phyloP scores from a whole-genome alignment of 2,888 invertebrate genomes.

The Colostygia pectinataria region DNA sequence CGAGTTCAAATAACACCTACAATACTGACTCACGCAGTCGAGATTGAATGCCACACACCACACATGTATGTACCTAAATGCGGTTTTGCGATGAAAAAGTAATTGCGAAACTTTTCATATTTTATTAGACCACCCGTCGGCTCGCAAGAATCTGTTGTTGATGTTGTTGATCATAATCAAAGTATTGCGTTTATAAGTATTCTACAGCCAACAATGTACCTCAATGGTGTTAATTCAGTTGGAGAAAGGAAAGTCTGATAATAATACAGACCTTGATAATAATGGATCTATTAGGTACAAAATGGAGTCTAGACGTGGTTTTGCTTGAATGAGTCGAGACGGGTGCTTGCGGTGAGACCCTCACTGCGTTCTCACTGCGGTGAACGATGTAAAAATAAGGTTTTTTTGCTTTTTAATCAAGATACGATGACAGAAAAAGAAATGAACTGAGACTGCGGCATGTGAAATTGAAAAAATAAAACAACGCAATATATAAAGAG shows the following conservation, averaged over 20 bases:
- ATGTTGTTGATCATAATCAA: constrained; percentile 44
- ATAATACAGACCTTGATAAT: constrained; percentile 53
- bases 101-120: constrained; percentile 20
- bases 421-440: constrained; percentile 45
- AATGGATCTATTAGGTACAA: constrained; percentile 59
- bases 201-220: constrained; percentile 45
- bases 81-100: constrained; percentile 18
- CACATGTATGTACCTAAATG: no score
- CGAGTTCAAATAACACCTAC: constrained; percentile 36
- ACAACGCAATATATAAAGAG: constrained; percentile 19
- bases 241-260: constrained; percentile 54
- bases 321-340: constrained; percentile 64
- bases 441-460: constrained; percentile 19
- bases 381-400: constrained; percentile 55
- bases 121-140: constrained; percentile 58
- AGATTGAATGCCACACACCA: constrained; percentile 33
- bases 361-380: constrained; percentile 72
- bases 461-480: constrained; percentile 28
- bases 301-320: constrained; percentile 73
- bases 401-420: constrained; percentile 53
- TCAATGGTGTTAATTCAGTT: constrained; percentile 39
- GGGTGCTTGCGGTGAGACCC: constrained; percentile 65
- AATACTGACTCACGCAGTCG: constrained; percentile 63
- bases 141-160: constrained; percentile 42
- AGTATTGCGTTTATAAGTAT: constrained; percentile 48